These are phyloP conservation scores for Thamnophis elegans DNA, from an alignment of 2,797 vertebrate genomes.

Conservation along the genomic window DNA sequence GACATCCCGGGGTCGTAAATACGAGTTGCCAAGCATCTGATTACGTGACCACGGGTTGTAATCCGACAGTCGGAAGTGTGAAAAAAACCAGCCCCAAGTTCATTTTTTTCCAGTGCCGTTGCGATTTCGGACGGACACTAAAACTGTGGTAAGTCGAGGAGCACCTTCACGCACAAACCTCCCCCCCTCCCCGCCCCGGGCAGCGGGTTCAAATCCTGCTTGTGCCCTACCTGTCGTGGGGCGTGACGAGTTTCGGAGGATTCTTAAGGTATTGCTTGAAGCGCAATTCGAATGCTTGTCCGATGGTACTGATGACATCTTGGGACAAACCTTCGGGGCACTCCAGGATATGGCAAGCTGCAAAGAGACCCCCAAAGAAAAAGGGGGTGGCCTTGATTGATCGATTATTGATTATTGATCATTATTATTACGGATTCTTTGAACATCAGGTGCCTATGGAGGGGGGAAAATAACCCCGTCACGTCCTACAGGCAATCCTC, in stretches of 20 bases:
- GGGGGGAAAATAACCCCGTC: no score
- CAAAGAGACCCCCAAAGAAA: background rate
- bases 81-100: accelerated
- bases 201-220: accelerated
- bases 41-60: no score
- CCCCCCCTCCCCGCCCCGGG: accelerated
- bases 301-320: conserved; percentile 98
- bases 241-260: conserved; percentile 94
- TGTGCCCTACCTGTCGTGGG: conserved; percentile 87
- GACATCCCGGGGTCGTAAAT: background rate
- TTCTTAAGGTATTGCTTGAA: conserved; percentile 99
- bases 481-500: no score
- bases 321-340: conserved; percentile 94
- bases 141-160: background rate
- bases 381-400: background rate
- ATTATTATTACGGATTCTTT: no score
- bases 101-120: background rate
- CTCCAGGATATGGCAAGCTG: conserved; percentile 97
- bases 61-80: background rate
- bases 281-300: conserved; percentile 93
- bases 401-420: background rate
- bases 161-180: accelerated
- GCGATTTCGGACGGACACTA: background rate
- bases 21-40: background rate
- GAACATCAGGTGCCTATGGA: no score